Conservation (phyloP, 2,113 vertebrate species). For the Ranitomeya variabilis region DNA sequence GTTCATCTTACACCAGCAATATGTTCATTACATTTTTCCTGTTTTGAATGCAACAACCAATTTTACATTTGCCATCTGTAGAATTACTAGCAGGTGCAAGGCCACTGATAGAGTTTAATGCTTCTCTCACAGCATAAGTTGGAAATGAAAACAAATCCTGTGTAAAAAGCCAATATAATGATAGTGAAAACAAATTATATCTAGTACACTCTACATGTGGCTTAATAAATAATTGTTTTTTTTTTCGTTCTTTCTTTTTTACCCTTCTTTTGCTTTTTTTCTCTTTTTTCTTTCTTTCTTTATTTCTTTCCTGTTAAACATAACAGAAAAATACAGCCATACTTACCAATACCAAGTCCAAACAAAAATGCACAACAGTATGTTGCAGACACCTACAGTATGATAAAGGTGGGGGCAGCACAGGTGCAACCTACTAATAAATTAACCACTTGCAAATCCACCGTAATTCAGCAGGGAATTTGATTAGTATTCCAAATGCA, state of each 20-base stretch:
- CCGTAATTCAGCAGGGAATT: no score
- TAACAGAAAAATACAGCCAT: no score
- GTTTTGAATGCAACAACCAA: constrained; percentile 31
- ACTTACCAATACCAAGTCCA: no score
- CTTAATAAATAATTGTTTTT: not conserved
- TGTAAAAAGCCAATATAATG: constrained; percentile 8
- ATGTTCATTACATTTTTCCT: constrained; percentile 39
- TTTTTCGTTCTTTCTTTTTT: not conserved
- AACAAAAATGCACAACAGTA: no score
- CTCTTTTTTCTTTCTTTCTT: not conserved
- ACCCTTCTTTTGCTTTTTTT: not conserved
- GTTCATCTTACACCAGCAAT: constrained; percentile 32
- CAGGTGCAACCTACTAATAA: no score
- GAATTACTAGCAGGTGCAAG: constrained; percentile 42
- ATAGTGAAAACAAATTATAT: not conserved
- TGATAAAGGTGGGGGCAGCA: no score
- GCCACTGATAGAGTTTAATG: constrained; percentile 25
- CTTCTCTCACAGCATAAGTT: constrained; percentile 37
- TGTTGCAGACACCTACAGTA: no score
- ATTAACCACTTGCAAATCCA: no score
- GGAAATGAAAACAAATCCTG: constrained; percentile 17
- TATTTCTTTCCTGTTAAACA: not conserved
- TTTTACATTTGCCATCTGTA: constrained; percentile 45
- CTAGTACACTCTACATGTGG: not conserved
- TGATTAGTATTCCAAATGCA: no score